phyloP scores from a whole-genome alignment of 2,888 invertebrate genomes.

The Phengaris arion region DNA sequence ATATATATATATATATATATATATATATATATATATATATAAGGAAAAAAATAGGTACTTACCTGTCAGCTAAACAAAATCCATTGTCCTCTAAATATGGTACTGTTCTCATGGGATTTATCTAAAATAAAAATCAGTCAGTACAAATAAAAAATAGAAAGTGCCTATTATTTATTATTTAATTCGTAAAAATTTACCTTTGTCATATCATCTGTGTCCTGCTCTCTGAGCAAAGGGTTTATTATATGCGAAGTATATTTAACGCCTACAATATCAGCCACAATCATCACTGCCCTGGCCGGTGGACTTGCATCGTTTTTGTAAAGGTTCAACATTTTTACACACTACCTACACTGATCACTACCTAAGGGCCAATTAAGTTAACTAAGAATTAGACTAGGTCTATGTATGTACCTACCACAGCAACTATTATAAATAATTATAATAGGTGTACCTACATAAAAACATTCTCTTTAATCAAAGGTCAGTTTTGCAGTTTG shows the following conservation, averaged over 20 bases:
- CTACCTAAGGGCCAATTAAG: no score
- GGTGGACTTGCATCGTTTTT: constrained; percentile 62
- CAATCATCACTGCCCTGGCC: constrained; percentile 63
- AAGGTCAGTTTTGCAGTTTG: no score
- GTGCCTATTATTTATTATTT: background rate
- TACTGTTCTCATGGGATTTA: constrained; percentile 70
- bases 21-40: no score
- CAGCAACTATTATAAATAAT: background rate
- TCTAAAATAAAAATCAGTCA: constrained; percentile 49
- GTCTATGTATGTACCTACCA: no score
- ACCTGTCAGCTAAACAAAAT: constrained; percentile 66
- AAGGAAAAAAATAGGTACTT: constrained; percentile 34
- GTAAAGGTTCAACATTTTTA: constrained; percentile 51
- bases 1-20: no score
- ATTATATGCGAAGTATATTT: constrained; percentile 50
- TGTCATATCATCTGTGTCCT: constrained; percentile 58
- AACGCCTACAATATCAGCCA: constrained; percentile 57
- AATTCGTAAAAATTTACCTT: constrained; percentile 47
- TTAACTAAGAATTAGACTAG: no score
- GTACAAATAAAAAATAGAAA: background rate
- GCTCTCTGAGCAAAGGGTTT: constrained; percentile 62
- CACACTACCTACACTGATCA: background rate
- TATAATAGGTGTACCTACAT: background rate
- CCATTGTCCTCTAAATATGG: constrained; percentile 62
- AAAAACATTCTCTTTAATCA: no score